phyloP scores from a whole-genome alignment of 2,888 invertebrate species.

The Himalopsyche anomala region DNA sequence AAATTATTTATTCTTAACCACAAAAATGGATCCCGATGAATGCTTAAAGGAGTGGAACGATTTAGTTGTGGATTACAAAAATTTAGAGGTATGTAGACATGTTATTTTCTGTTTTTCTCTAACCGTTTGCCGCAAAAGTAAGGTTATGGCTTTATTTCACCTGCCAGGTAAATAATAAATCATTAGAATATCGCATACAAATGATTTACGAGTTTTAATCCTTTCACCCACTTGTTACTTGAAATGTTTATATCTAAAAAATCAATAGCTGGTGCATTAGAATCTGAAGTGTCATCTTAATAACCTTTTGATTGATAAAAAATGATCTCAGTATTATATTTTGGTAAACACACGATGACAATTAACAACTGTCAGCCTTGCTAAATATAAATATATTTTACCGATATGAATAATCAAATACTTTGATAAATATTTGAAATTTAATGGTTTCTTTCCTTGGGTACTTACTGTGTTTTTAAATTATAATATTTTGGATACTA shows the following conservation, averaged over 20 bases:
- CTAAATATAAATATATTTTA: no score
- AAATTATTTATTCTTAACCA: conserved; percentile 2
- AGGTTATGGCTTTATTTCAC: conserved; percentile 47
- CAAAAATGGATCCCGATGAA: conserved; percentile 78
- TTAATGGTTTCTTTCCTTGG: no score
- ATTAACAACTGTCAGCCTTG: no score
- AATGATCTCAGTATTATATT: background rate
- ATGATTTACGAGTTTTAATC: background rate
- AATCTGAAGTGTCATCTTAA: conserved; percentile 1
- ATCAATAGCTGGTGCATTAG: background rate
- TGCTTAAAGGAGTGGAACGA: conserved; percentile 88
- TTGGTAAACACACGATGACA: background rate
- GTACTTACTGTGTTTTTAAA: no score
- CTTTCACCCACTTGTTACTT: background rate
- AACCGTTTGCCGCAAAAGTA: conserved; percentile 65
- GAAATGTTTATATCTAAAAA: background rate
- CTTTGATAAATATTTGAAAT: no score
- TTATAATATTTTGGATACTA: no score
- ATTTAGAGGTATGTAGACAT: conserved; percentile 82
- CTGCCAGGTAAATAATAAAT: conserved; percentile 36
- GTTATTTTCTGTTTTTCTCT: conserved; percentile 46
- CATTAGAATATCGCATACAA: background rate
- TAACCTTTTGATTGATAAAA: conserved; percentile 17
- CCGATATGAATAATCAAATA: no score
- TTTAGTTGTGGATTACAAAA: conserved; percentile 85